Base-by-base conservation (phyloP, 2,888 invertebrate species). In the Toxonevra muliebris region DNA sequence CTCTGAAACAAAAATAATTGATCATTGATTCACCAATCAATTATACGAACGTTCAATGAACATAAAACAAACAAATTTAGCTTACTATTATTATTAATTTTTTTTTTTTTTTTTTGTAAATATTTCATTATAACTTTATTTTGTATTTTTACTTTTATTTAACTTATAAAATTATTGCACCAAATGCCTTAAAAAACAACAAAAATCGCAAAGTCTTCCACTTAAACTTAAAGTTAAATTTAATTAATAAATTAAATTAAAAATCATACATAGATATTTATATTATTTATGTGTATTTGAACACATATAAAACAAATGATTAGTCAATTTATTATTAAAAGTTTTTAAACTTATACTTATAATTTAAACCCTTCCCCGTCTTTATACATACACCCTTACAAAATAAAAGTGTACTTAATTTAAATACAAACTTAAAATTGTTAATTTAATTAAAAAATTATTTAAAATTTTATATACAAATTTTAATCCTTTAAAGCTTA, bases 141-240 rank as follows among this genome's bases (percentile, higher is more conserved):
- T 48, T 48, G 8, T 15, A 48, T 48, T 4, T 48, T 48, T 4
- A 2, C 8, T 48, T 13, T 48, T 48, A 48, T 48, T 48, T n/a
- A 48, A 48, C 15, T 4, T n/a, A 48, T n/a, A 30, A 7, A 30
- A 30, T 30, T 30, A 30, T 30, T 30, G 30, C 30, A 69, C 69
- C 66, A 67, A 70, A 63, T 68, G 66, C 70, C 65, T 70, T 69
- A 63, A 55, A 48, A 54, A 70, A 71, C 75, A 73, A 72, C 75
- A 75, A 74, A 40, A 73, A 71, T 71, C 71, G 71, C 73, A 71
- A 71, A 67, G 74, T 73, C 75, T 75, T 75, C 75, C 75, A 72
- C 61, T 65, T 45, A 66, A 54, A 63, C 48, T n/a, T n/a, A 48
- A 48, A 48, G 48, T 13, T 60, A n/a, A 41, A 43, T n/a, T n/a